Conservation (phyloP, 2,113 vertebrate species). For the Eurypyga helias region DNA sequence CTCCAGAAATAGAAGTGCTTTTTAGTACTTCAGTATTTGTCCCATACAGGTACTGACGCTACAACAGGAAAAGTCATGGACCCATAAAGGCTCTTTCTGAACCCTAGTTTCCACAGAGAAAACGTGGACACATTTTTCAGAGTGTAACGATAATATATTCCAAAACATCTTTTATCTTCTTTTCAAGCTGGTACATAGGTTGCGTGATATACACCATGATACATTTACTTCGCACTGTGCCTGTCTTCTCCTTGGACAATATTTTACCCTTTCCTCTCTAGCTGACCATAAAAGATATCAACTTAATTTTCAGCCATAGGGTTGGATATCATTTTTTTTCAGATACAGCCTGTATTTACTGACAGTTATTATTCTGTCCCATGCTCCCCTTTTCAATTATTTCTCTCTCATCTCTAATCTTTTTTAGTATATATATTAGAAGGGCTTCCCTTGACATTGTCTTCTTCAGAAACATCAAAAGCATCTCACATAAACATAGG, state of each 20-base stretch:
- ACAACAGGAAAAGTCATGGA: neutral
- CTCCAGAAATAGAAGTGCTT: rapidly evolving
- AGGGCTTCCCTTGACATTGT: neutral
- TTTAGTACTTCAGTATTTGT: neutral
- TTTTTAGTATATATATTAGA: neutral
- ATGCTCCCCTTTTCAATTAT: neutral
- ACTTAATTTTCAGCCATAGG: neutral
- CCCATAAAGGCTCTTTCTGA: neutral
- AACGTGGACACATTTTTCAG: neutral
- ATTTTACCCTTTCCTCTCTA: neutral
- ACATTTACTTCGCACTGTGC: neutral
- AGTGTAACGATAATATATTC: rapidly evolving
- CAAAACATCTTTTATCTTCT: neutral
- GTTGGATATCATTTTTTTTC: neutral
- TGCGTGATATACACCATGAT: neutral
- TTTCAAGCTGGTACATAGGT: neutral
- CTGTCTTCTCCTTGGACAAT: neutral
- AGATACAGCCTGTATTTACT: neutral
- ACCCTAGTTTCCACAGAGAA: neutral
- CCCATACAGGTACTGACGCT: neutral
- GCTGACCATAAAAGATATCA: neutral
- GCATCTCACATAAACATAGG: neutral
- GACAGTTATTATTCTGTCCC: neutral
- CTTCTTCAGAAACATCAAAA: neutral
- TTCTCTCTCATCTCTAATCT: neutral